phyloP scores from a whole-genome alignment of 2,113 vertebrate genomes.

The Lepus timidus region DNA sequence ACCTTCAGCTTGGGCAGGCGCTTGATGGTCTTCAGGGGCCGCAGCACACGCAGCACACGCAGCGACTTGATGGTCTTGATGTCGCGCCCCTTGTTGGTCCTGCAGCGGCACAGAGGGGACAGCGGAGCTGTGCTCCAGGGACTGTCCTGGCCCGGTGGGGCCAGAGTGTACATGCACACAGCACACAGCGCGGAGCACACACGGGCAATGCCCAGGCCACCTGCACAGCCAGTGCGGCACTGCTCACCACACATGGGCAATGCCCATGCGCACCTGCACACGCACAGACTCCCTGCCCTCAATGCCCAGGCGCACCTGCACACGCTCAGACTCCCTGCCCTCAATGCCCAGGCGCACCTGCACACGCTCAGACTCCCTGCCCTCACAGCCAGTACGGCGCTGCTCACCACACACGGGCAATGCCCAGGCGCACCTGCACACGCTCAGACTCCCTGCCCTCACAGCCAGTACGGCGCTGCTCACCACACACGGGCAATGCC shows the following conservation, averaged over 20 bases:
- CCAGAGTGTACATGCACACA: neutral
- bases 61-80: constrained; percentile 99
- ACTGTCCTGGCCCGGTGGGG: too few species aligned
- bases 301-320: too few species aligned
- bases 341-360: neutral
- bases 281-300: too few species aligned
- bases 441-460: too few species aligned
- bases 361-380: neutral
- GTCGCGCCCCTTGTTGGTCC: constrained; percentile 98
- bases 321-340: neutral
- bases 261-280: too few species aligned
- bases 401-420: neutral
- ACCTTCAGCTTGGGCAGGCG: constrained; percentile 99
- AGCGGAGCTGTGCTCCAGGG: too few species aligned
- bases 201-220: neutral
- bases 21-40: constrained; percentile 99
- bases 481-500: too few species aligned
- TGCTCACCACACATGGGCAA: neutral
- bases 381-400: neutral
- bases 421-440: neutral
- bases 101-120: constrained; percentile 74
- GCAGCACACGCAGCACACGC: constrained; percentile 95
- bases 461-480: too few species aligned
- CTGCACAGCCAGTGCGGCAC: neutral
- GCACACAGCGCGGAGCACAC: neutral